These are phyloP conservation scores for Dendrocincla fuliginosa DNA, from an alignment of 2,797 vertebrate species.

Conservation along the genomic window DNA sequence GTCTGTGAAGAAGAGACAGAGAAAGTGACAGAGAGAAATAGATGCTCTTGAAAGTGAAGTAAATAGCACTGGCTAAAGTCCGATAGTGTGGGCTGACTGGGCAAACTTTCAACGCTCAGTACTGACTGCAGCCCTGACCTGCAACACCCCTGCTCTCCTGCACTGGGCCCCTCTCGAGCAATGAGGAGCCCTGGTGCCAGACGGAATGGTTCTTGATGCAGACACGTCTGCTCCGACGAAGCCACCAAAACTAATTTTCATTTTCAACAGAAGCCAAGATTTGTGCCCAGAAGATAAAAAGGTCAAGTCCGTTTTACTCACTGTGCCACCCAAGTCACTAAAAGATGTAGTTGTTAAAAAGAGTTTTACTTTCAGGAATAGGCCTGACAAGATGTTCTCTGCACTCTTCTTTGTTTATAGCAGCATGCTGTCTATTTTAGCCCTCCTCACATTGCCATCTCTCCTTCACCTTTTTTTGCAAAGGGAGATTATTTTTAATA, in stretches of 20 bases:
- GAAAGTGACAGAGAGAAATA: constrained; percentile 47
- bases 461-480: not conserved
- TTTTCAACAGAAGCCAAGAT: constrained; percentile 23
- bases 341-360: not conserved
- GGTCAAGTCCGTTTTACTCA: not conserved
- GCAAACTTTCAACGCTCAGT: constrained; percentile 59
- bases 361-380: not conserved
- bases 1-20: constrained; percentile 21
- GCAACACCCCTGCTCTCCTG: constrained; percentile 63
- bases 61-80: constrained; percentile 69
- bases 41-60: constrained; percentile 68
- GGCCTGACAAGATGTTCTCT: not conserved
- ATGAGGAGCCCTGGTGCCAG: constrained; percentile 38
- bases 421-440: not conserved
- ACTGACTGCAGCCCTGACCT: constrained; percentile 67
- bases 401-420: not conserved
- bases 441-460: not conserved
- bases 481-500: not conserved
- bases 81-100: constrained; percentile 57
- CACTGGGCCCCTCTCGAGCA: constrained; percentile 61
- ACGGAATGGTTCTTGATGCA: constrained; percentile 40
- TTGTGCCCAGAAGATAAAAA: constrained; percentile 30
- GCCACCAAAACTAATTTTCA: constrained; percentile 40
- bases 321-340: not conserved
- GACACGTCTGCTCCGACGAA: constrained; percentile 53